A percentile compares a stretch with the other conserved stretches of the same genome.
These are phyloP conservation scores for Drosophila pallidifrons DNA, from an alignment of 1,140 invertebrate genomes.

Conservation along the genomic window DNA sequence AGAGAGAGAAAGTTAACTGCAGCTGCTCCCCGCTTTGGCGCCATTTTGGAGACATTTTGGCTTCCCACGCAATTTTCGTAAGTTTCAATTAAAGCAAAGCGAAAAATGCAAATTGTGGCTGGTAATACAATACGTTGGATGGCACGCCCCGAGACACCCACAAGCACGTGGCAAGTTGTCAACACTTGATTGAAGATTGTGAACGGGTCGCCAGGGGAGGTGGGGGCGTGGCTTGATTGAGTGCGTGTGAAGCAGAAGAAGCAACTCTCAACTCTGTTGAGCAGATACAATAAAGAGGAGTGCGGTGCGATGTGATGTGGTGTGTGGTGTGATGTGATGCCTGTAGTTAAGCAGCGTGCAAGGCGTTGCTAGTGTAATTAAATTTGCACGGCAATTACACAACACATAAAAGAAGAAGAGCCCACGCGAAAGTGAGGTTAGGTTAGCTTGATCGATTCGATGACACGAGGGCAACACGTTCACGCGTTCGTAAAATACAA, in stretches of 20 bases:
- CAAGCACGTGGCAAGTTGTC: conserved; percentile 60
- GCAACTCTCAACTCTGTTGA: background rate
- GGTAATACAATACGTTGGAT: conserved; percentile 68
- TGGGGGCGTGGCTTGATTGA: conserved; percentile 55
- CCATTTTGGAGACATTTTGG: conserved; percentile 37
- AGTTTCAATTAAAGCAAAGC: conserved; percentile 57
- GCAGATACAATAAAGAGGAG: conserved; percentile 26
- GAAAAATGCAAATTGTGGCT: conserved; percentile 64
- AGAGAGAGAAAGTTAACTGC: too few species aligned
- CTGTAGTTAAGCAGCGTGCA: conserved; percentile 26
- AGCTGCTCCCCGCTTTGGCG: background rate
- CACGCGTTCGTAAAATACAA: conserved; percentile 65
- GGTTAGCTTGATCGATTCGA: conserved; percentile 32
- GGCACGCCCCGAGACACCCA: conserved; percentile 9
- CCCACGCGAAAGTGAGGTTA: background rate
- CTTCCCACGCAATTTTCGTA: conserved; percentile 55
- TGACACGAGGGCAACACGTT: conserved; percentile 1
- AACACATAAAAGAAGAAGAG: conserved; percentile 1
- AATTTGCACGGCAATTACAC: conserved; percentile 85
- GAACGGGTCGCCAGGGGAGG: background rate
- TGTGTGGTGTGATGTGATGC: conserved; percentile 25
- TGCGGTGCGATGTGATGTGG: conserved; percentile 5
- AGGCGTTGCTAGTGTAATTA: conserved; percentile 75
- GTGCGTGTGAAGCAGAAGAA: conserved; percentile 45
- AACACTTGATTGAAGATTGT: conserved; percentile 67